Percentiles rank a stretch among this genome's conserved stretches.
These are phyloP conservation scores for Scortum barcoo DNA, from an alignment of 2,113 vertebrate genomes.

Conservation along the genomic window DNA sequence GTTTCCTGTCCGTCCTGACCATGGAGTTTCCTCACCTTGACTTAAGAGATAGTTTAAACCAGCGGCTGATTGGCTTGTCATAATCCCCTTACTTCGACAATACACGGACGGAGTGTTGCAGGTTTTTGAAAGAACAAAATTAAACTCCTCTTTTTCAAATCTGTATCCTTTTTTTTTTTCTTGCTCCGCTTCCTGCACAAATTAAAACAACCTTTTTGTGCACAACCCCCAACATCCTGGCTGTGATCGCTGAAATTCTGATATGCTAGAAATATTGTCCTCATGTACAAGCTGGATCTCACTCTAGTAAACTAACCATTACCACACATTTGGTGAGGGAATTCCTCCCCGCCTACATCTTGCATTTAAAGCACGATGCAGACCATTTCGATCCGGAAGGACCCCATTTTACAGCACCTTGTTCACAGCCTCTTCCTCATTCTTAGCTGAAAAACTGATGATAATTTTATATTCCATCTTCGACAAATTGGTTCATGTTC, in stretches of 20 bases:
- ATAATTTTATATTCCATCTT: not conserved
- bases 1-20: slow-evolving; percentile 25
- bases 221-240: slow-evolving; percentile 13
- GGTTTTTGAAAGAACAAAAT: slow-evolving; percentile 32
- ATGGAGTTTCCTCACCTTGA: slow-evolving; percentile 34
- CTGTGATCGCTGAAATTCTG: slow-evolving; percentile 49
- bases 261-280: slow-evolving; percentile 47
- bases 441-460: slow-evolving; percentile 4
- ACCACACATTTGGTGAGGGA: not conserved
- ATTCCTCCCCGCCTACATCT: slow-evolving; percentile 7
- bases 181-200: slow-evolving; percentile 18
- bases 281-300: not conserved
- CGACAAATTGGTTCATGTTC: slow-evolving; percentile 10
- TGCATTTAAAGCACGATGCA: slow-evolving; percentile 14
- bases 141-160: not conserved
- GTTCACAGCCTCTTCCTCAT: not conserved
- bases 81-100: slow-evolving; percentile 50
- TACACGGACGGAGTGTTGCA: slow-evolving; percentile 35
- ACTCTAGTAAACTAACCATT: not conserved
- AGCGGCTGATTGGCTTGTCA: slow-evolving; percentile 55
- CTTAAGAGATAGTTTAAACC: slow-evolving; percentile 51
- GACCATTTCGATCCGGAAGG: slow-evolving; percentile 14
- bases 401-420: not conserved
- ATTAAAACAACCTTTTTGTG: slow-evolving; percentile 29
- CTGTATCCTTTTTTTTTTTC: not conserved